phyloP scores from a whole-genome alignment of 2,797 vertebrate genomes.

The Harpagifer antarcticus region DNA sequence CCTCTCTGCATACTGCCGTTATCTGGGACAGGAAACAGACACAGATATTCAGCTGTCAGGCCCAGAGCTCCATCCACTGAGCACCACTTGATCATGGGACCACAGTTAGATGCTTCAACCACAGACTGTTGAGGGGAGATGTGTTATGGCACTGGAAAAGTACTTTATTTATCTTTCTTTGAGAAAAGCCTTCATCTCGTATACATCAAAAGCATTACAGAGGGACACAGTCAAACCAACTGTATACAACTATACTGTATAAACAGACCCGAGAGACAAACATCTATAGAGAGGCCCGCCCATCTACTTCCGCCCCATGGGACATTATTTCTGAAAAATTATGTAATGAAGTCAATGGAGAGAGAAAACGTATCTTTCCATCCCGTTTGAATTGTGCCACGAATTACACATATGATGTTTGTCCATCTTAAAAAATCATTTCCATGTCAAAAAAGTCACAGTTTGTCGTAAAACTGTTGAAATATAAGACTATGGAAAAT shows the following conservation, averaged over 20 bases:
- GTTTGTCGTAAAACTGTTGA: no score
- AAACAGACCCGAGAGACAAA: background rate
- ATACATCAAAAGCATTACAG: background rate
- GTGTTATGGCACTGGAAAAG: background rate
- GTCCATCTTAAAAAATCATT: no score
- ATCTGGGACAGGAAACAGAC: constrained; percentile 88
- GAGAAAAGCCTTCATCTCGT: background rate
- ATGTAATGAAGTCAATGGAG: no score
- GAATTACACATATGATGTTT: no score
- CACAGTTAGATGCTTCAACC: constrained; percentile 1
- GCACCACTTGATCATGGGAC: constrained; percentile 17
- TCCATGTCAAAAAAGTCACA: no score
- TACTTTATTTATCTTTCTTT: background rate
- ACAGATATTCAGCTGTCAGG: constrained; percentile 69
- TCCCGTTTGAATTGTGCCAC: no score
- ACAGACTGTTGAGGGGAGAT: background rate
- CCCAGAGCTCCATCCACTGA: constrained; percentile 14
- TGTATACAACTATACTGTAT: background rate
- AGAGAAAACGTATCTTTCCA: no score
- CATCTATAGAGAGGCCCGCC: background rate
- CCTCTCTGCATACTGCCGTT: constrained; percentile 94
- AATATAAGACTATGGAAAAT: no score
- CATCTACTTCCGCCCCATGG: no score
- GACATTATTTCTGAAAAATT: no score
- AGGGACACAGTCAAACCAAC: constrained; percentile 12